phyloP scores from a whole-genome alignment of 2,888 invertebrate species.

The Platycheirus rosarum region DNA sequence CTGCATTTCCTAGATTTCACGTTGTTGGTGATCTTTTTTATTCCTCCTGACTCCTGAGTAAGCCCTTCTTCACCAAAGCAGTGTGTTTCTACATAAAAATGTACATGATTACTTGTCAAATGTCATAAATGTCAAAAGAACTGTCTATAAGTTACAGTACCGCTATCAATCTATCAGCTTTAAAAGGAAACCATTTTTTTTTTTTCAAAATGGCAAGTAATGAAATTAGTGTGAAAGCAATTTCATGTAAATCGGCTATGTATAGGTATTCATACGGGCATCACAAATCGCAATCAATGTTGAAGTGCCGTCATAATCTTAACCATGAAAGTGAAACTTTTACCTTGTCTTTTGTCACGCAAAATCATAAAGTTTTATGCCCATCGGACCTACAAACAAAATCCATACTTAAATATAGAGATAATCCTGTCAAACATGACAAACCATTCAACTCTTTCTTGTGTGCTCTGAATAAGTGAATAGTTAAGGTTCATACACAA shows the following conservation, averaged over 20 bases:
- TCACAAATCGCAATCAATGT: background rate
- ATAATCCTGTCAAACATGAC: background rate
- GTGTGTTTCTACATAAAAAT: no score
- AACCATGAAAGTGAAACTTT: conserved; percentile 1
- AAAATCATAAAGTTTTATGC: background rate
- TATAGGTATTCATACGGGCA: background rate
- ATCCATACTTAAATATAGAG: background rate
- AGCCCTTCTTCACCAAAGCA: no score
- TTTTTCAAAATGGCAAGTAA: background rate
- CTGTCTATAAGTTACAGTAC: no score
- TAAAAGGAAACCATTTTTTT: no score
- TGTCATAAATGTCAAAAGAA: no score
- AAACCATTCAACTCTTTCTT: background rate
- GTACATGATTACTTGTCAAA: no score
- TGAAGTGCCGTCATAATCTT: background rate
- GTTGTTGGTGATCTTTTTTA: no score
- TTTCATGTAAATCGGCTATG: background rate
- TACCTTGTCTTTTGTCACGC: background rate
- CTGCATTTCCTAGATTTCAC: no score
- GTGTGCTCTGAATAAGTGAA: background rate
- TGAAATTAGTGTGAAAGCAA: background rate
- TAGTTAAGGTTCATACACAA: background rate
- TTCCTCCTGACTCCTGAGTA: no score
- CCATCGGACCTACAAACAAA: background rate
- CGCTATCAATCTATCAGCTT: conserved; percentile 5